Evolutionary conservation across 2,113 vertebrate genomes (phyloP), one percentile per base, ranked within the genome.

Genomic region (Poeciliopsis occidentalis): DNA sequence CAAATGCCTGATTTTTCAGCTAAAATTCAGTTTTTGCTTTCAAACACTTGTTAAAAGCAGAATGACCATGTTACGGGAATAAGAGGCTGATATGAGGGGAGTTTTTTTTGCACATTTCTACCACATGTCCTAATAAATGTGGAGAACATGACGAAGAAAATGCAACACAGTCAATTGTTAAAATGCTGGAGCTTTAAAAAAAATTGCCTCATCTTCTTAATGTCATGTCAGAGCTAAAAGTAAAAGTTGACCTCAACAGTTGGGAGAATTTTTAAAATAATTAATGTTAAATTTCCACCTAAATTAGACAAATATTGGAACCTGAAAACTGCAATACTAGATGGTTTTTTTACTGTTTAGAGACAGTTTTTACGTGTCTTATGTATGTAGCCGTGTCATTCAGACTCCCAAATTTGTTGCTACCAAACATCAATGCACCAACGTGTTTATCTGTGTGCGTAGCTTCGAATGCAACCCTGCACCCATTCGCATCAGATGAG

Each of bases 361-460:
- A 69, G 41, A 71, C 71, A 34, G 29, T 80, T 84, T 79, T 78
- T 54, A 73, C 12, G 54, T 82, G 79, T 88, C 76, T 80, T 76
- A 62, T 81, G 75, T 73, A 69, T 64, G 22, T 66, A 31, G 54
- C 66, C 1, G 44, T 72, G 32, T 54, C 31, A 69, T 74, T 2
- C 4, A 61, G 66, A 51, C 62, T 64, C 24, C 51, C 37, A n/a
- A 15, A 64, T 69, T 19, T 24, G 27, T 78, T 75, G 71, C 63
- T 61, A 65, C 54, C 37, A 73, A 71, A 3, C 34, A 61, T 62
- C 60, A 71, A 57, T 75, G 77, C 62, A 79, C n/a, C 29, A 12
- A 10, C 75, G 44, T 64, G 5, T 41, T 22, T 4, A 60, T 11
- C 39, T 27, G 29, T 78, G 27, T 51, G 77, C 32, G 17, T 19